phyloP scores from a whole-genome alignment of 2,113 vertebrate genomes.

The Thamnophis sirtalis region DNA sequence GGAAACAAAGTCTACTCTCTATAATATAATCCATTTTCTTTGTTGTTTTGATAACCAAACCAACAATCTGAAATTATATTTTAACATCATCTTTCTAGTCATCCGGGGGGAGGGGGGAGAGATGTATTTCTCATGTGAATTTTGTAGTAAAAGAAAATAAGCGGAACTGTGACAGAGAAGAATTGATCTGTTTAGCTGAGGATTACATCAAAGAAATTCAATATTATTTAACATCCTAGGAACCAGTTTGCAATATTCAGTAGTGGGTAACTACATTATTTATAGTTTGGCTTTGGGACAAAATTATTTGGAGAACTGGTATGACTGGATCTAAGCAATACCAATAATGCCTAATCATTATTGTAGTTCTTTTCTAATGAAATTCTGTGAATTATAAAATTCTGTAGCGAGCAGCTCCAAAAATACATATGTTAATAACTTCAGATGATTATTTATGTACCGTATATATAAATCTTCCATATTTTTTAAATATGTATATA shows the following conservation, averaged over 20 bases:
- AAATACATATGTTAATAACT: too few relatives aligned
- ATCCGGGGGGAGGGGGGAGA: rapidly evolving
- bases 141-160: background rate
- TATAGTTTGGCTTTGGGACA: background rate
- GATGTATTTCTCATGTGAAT: background rate
- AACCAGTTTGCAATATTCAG: background rate
- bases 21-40: constrained; percentile 11
- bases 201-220: background rate
- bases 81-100: background rate
- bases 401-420: too few relatives aligned
- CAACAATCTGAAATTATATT: background rate
- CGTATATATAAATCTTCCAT: too few relatives aligned
- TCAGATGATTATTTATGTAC: too few relatives aligned
- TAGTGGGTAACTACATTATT: background rate
- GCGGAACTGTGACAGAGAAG: background rate
- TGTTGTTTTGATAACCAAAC: background rate
- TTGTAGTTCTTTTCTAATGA: too few relatives aligned
- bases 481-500: too few relatives aligned
- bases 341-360: too few relatives aligned
- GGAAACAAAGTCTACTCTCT: background rate
- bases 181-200: background rate
- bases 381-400: too few relatives aligned
- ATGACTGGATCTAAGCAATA: too few relatives aligned
- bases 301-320: background rate
- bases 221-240: background rate